phyloP scores from a whole-genome alignment of 2,113 vertebrate species.

The Dascyllus trimaculatus region DNA sequence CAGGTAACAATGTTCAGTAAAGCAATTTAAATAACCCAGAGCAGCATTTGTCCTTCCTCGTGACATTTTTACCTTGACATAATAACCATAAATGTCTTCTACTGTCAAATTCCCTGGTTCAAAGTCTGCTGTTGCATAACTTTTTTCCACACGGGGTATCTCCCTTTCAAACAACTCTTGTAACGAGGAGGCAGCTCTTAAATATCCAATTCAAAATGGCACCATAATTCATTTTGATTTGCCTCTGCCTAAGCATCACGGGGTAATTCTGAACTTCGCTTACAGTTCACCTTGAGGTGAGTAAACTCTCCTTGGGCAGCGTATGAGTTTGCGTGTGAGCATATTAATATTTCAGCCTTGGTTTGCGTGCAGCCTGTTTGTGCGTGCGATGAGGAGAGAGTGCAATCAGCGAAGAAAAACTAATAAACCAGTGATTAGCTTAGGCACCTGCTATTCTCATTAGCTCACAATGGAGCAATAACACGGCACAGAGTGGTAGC shows the following conservation, averaged over 20 bases:
- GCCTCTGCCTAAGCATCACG: slow-evolving; percentile 7
- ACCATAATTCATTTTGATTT: slow-evolving; percentile 14
- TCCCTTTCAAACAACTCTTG: neutral
- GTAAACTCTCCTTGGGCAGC: slow-evolving; percentile 45
- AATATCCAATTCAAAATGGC: slow-evolving; percentile 16
- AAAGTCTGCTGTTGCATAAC: neutral
- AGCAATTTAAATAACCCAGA: neutral
- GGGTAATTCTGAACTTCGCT: slow-evolving; percentile 25
- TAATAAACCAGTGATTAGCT: slow-evolving; percentile 70
- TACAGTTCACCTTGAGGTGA: slow-evolving; percentile 56
- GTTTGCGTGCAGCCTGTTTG: slow-evolving; percentile 29
- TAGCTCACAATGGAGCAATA: slow-evolving; percentile 52
- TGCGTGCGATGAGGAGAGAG: slow-evolving; percentile 23
- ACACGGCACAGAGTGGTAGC: slow-evolving; percentile 24
- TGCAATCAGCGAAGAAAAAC: slow-evolving; percentile 64
- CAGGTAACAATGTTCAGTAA: neutral
- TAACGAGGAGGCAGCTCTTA: neutral
- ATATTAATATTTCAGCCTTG: slow-evolving; percentile 59
- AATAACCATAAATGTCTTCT: neutral
- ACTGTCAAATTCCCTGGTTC: neutral
- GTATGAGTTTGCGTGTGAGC: slow-evolving; percentile 16
- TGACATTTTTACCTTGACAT: neutral
- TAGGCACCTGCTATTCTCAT: slow-evolving; percentile 68
- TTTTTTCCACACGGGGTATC: neutral
- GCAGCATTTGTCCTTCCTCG: slow-evolving; percentile 3